These are phyloP conservation scores for Heliconius himera DNA, from an alignment of 1,140 invertebrate species.

Conservation along the genomic window DNA sequence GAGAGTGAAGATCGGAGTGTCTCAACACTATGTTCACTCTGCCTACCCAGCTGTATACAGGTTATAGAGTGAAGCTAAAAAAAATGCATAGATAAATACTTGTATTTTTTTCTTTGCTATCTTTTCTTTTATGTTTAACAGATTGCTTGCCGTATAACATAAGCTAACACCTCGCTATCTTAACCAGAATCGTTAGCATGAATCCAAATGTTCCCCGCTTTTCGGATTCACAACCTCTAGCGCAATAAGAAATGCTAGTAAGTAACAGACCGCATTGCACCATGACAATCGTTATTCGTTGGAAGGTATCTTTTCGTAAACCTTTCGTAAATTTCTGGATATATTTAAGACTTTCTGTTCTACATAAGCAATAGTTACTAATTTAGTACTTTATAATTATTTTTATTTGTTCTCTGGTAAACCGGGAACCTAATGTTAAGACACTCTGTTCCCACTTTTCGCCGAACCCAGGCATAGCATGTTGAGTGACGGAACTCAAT, in stretches of 20 bases:
- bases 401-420: too few species aligned
- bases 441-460: too few species aligned
- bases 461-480: too few species aligned
- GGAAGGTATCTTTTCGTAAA: background rate
- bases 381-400: too few species aligned
- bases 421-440: too few species aligned
- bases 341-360: background rate
- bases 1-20: too few species aligned
- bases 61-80: too few species aligned
- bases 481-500: too few species aligned
- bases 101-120: too few species aligned
- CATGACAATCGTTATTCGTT: background rate
- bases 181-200: background rate
- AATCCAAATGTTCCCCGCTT: slow-evolving; percentile 4
- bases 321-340: background rate
- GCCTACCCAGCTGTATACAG: too few species aligned
- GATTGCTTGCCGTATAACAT: background rate
- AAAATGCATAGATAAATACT: too few species aligned
- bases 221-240: background rate
- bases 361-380: background rate
- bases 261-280: slow-evolving; percentile 6
- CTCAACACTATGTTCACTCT: too few species aligned
- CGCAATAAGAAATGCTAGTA: slow-evolving; percentile 5
- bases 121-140: background rate
- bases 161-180: background rate